phyloP scores from a whole-genome alignment of 2,888 invertebrate species.

The Microdon myrmicae region DNA sequence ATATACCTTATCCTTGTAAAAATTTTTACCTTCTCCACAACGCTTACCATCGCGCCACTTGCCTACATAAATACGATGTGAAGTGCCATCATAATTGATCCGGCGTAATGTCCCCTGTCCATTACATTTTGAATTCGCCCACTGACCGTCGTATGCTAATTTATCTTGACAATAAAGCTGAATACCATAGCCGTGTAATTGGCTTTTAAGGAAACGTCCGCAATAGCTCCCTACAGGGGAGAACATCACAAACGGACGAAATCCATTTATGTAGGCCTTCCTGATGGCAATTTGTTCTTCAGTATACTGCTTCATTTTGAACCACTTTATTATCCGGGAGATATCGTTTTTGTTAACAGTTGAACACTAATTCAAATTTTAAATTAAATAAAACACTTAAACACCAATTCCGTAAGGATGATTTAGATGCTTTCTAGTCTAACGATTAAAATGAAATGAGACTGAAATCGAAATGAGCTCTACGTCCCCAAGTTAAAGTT shows the following conservation, averaged over 20 bases:
- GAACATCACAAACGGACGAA: slow-evolving; percentile 32
- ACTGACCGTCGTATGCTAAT: slow-evolving; percentile 62
- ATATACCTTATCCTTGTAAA: slow-evolving; percentile 60
- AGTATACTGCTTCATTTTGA: slow-evolving; percentile 24
- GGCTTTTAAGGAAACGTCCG: slow-evolving; percentile 59
- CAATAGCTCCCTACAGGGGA: slow-evolving; percentile 55
- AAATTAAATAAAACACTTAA: too few relatives aligned
- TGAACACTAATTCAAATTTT: too few relatives aligned
- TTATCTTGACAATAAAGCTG: slow-evolving; percentile 54
- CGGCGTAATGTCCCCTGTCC: slow-evolving; percentile 61
- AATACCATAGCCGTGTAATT: slow-evolving; percentile 59
- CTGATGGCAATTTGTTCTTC: slow-evolving; percentile 13
- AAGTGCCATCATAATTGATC: slow-evolving; percentile 55
- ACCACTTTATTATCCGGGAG: too few relatives aligned
- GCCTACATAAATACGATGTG: slow-evolving; percentile 60
- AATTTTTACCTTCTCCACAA: slow-evolving; percentile 64
- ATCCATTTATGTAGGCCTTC: slow-evolving; percentile 33
- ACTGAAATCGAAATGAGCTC: too few relatives aligned
- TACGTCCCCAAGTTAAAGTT: too few relatives aligned
- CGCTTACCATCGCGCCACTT: slow-evolving; percentile 61
- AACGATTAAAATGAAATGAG: too few relatives aligned
- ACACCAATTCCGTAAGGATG: too few relatives aligned
- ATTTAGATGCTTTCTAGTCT: too few relatives aligned
- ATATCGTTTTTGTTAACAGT: too few relatives aligned
- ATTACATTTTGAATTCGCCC: slow-evolving; percentile 59